A percentile compares a stretch with the other conserved stretches of the same genome.
Conservation (phyloP, 37 sponge, comb jelly and placozoan genomes). For the Spongilla lacustris region DNA sequence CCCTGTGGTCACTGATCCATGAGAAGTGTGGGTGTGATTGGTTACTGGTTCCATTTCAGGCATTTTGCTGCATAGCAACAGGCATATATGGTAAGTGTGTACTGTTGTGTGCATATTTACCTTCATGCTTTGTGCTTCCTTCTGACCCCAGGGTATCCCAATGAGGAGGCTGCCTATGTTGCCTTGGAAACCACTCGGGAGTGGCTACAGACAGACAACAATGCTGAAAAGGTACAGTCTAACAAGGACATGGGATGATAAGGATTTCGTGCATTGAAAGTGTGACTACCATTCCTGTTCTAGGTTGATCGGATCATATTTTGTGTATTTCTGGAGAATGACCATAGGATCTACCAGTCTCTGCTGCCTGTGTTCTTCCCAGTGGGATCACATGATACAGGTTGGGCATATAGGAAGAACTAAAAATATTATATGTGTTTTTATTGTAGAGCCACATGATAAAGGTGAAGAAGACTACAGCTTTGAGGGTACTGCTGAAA, state of each 20-base stretch:
- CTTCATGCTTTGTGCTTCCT: no score
- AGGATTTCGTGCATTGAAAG: slow-evolving; percentile 2
- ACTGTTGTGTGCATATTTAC: no score
- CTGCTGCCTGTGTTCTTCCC: slow-evolving; percentile 80
- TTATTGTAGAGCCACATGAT: no score
- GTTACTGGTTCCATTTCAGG: slow-evolving; percentile 41
- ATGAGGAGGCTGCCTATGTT: slow-evolving; percentile 76
- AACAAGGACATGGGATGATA: background rate
- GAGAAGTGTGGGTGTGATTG: background rate
- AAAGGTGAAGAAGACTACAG: no score
- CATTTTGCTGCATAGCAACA: slow-evolving; percentile 91
- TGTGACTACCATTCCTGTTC: background rate
- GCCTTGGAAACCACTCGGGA: slow-evolving; percentile 70
- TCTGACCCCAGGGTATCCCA: slow-evolving; percentile 71
- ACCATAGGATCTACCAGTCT: slow-evolving; percentile 61
- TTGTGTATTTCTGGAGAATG: slow-evolving; percentile 81
- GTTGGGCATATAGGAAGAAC: no score
- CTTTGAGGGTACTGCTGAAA: no score
- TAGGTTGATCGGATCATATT: slow-evolving; percentile 92
- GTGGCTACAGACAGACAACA: slow-evolving; percentile 62
- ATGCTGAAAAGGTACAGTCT: slow-evolving; percentile 63
- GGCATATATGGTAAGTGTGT: slow-evolving; percentile 79
- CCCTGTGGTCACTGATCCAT: no score
- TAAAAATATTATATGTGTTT: no score
- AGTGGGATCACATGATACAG: no score